These are phyloP conservation scores for Etheostoma cragini DNA, from an alignment of 2,113 vertebrate species.

Conservation along the genomic window DNA sequence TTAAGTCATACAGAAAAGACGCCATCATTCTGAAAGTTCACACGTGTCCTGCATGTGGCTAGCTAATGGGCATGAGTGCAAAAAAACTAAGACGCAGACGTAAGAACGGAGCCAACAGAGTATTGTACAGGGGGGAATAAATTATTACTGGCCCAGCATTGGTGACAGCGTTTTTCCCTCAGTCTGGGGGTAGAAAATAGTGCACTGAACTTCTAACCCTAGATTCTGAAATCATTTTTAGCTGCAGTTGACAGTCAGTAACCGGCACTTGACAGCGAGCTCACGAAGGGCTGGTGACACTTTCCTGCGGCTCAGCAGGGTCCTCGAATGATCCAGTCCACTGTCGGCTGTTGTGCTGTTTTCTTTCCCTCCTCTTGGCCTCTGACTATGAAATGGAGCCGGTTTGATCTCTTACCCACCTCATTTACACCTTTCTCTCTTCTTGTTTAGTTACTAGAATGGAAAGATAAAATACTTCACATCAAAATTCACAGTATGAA, in stretches of 20 bases:
- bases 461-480: slow-evolving; percentile 21
- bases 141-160: slow-evolving; percentile 68
- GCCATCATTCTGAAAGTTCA: slow-evolving; percentile 37
- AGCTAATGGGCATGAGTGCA: slow-evolving; percentile 59
- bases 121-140: slow-evolving; percentile 68
- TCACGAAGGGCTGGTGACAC: slow-evolving; percentile 81
- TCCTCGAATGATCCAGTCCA: slow-evolving; percentile 82
- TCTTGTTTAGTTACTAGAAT: slow-evolving; percentile 14
- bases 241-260: slow-evolving; percentile 83
- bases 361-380: slow-evolving; percentile 87
- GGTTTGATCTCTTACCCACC: slow-evolving; percentile 51
- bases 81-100: slow-evolving; percentile 64
- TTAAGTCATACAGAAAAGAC: slow-evolving; percentile 51
- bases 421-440: slow-evolving; percentile 49
- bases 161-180: slow-evolving; percentile 77
- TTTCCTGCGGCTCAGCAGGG: slow-evolving; percentile 81
- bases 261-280: slow-evolving; percentile 82
- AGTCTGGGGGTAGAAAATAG: slow-evolving; percentile 74
- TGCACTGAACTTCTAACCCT: slow-evolving; percentile 80
- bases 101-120: slow-evolving; percentile 52
- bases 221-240: slow-evolving; percentile 82
- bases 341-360: slow-evolving; percentile 89
- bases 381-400: slow-evolving; percentile 47
- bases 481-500: slow-evolving; percentile 19
- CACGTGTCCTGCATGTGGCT: slow-evolving; percentile 69